Percentiles rank a stretch among this genome's conserved stretches.
Evolutionary conservation across 1,140 invertebrate genomes (phyloP).

Genomic region (Anastatus disparis): DNA sequence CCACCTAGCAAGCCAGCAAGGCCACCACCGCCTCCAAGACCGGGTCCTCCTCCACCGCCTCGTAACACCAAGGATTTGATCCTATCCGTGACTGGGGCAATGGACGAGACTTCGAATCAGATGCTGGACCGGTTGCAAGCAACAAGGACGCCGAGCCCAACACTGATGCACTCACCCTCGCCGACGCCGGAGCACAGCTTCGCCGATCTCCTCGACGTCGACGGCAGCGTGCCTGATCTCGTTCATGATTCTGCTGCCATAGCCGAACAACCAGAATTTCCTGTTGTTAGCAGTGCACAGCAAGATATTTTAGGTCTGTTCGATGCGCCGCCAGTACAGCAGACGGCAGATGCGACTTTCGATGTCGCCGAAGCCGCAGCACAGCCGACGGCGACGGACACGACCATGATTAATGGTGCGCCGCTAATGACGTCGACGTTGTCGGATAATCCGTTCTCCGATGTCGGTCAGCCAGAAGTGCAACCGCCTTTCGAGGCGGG

Average conservation of each 20-base stretch:
- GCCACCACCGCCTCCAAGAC: slow-evolving; percentile 62
- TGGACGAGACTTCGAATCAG: slow-evolving; percentile 88
- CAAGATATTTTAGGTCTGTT: slow-evolving; percentile 62
- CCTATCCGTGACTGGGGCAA: slow-evolving; percentile 84
- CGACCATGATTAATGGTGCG: slow-evolving; percentile 15
- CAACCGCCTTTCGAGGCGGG: not conserved
- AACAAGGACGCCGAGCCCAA: slow-evolving; percentile 83
- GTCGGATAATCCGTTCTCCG: slow-evolving; percentile 38
- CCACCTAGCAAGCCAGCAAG: slow-evolving; percentile 53
- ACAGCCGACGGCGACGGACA: slow-evolving; percentile 2
- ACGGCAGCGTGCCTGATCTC: slow-evolving; percentile 60
- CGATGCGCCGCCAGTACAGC: slow-evolving; percentile 53
- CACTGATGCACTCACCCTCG: slow-evolving; percentile 85
- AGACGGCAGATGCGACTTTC: not conserved
- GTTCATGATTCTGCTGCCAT: slow-evolving; percentile 51
- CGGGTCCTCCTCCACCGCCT: slow-evolving; percentile 70
- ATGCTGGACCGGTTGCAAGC: slow-evolving; percentile 83
- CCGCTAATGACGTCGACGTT: slow-evolving; percentile 46
- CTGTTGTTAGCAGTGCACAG: not conserved
- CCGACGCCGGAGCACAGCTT: slow-evolving; percentile 81
- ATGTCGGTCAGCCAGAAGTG: slow-evolving; percentile 8
- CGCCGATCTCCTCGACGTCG: slow-evolving; percentile 75
- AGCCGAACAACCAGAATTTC: not conserved
- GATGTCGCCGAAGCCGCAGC: not conserved
- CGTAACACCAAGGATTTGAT: slow-evolving; percentile 87